Conservation (phyloP, 1,140 invertebrate species). For the Semibalanus balanoides region DNA sequence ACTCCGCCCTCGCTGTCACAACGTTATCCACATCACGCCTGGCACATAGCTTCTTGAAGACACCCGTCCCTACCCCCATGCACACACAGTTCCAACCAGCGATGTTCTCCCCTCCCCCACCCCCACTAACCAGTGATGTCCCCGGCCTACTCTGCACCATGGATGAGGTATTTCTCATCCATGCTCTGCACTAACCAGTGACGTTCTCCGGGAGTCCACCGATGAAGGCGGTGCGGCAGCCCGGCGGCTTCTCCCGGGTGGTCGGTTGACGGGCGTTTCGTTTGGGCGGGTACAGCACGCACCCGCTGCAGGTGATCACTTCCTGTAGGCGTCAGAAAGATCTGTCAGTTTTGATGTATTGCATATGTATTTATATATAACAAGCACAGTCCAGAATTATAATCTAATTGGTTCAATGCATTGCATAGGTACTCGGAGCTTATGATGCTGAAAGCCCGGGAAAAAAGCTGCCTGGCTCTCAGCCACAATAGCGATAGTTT, state of each 20-base stretch:
- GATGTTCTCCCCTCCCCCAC: too few relatives aligned
- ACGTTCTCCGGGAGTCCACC: constrained; percentile 88
- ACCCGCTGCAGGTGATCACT: constrained; percentile 69
- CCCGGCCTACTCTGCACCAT: background rate
- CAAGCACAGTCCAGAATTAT: background rate
- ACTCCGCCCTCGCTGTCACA: too few relatives aligned
- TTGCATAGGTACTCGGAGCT: background rate
- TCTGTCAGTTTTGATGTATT: background rate
- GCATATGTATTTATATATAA: background rate
- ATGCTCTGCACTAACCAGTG: constrained; percentile 27
- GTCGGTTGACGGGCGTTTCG: constrained; percentile 67
- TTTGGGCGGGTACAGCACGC: constrained; percentile 72
- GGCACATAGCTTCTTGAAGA: too few relatives aligned
- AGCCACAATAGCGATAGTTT: background rate
- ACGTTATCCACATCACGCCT: too few relatives aligned
- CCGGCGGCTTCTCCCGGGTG: constrained; percentile 61
- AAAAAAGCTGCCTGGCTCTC: background rate
- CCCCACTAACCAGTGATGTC: too few relatives aligned
- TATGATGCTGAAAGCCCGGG: too few relatives aligned
- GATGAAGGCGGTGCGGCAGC: constrained; percentile 85
- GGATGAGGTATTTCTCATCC: background rate
- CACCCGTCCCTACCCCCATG: too few relatives aligned
- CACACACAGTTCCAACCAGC: background rate
- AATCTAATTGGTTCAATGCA: background rate
- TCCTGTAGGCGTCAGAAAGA: background rate